Base-by-base conservation (phyloP, 2,888 invertebrate species). In the Malthinus seriepunctatus region DNA sequence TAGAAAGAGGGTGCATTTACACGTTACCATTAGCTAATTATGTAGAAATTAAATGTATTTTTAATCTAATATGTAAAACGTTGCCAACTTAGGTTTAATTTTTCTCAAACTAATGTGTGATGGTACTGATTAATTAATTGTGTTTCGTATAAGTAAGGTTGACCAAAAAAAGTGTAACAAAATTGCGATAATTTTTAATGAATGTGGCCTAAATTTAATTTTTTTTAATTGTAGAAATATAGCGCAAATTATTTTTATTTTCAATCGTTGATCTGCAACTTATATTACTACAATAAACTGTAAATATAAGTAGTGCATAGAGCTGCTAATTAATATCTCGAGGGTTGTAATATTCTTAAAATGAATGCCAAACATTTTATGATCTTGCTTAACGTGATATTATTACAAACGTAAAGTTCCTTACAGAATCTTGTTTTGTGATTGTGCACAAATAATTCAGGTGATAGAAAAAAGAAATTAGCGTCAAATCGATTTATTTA, bases 1-100 rank as follows among this genome's bases (percentile, higher is more conserved):
- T 35, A 47, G 35, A 37, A 37, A 38, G 50, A 54, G 60, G 60
- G 60, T 60, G 60, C 52, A 60, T 56, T 60, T 60, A 56, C 60
- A 60, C 50, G 54, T 54, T 34, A 8, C 32, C 38, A 45, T 42
- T 45, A 50, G 49, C 50, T 49, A 49, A 56, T 44, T 56, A 56
- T 48, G 54, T 54, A 54, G 32, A 59, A 49, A 38, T 32, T 51
- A 52, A 51, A 48, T 32, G 51, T 51, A 56, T 35, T 57, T 56
- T 56, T 51, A 47, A 32, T 45, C 45, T 59, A 33, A 59, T 59
- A 59, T 54, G 51, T 59, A 59, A 59, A 54, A 54, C 48, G 59
- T 59, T 59, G 59, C 59, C 59, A 59, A 59, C 54, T 59, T 59
- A 59, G 59, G 32, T 57, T 33, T 57, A 57, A 52, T 48, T 14